Conservation (phyloP, 2,113 vertebrate species). For the Lophochroa leadbeateri region DNA sequence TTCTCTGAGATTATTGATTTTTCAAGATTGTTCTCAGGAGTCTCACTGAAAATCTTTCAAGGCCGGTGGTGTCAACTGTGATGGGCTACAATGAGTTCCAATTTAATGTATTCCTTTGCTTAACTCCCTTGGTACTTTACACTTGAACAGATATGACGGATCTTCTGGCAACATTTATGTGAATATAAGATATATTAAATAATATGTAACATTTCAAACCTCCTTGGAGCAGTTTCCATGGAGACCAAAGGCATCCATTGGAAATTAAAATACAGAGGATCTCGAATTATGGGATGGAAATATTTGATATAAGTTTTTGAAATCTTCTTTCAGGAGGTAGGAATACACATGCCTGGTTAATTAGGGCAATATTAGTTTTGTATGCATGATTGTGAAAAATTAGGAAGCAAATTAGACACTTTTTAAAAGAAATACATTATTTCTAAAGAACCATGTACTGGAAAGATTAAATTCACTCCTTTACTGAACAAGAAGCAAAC, state of each 20-base stretch:
- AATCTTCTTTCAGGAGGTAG: neutral
- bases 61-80: constrained; percentile 37
- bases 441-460: neutral
- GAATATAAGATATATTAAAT: constrained; percentile 73
- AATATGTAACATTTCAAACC: constrained; percentile 68
- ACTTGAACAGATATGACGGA: constrained; percentile 70
- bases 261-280: constrained; percentile 62
- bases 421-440: neutral
- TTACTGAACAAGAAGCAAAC: neutral
- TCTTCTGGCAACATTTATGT: constrained; percentile 71
- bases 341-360: constrained; percentile 17
- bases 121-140: constrained; percentile 52
- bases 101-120: constrained; percentile 66
- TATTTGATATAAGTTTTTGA: constrained; percentile 9
- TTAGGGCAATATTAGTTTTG: neutral
- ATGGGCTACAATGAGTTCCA: constrained; percentile 56
- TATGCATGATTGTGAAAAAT: constrained; percentile 15
- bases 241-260: constrained; percentile 52
- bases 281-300: neutral
- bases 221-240: constrained; percentile 71
- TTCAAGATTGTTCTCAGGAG: neutral
- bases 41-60: constrained; percentile 45
- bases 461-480: neutral
- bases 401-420: neutral
- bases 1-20: constrained; percentile 46